Evolutionary conservation across 2,797 vertebrate genomes (phyloP).

Genomic region (Saguinus oedipus): DNA sequence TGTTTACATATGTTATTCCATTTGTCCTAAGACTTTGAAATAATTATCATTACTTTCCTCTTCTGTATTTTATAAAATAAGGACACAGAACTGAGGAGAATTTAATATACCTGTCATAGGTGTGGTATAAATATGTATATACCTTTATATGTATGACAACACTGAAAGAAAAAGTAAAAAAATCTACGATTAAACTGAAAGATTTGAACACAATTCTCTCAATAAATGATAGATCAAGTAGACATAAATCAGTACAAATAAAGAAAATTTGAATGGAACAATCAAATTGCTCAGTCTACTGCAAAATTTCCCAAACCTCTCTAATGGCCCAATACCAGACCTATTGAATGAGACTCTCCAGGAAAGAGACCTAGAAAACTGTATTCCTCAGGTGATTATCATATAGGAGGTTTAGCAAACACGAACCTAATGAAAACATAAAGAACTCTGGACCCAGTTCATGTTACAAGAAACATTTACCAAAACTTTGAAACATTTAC

Average conservation of each 20-base stretch:
- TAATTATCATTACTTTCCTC: background rate
- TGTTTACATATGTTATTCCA: background rate
- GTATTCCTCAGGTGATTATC: background rate
- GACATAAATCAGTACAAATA: background rate
- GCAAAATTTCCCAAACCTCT: background rate
- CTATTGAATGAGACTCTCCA: background rate
- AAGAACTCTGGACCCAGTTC: background rate
- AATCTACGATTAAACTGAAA: background rate
- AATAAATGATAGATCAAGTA: background rate
- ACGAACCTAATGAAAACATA: background rate
- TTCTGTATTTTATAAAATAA: background rate
- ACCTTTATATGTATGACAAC: background rate
- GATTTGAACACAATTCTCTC: background rate
- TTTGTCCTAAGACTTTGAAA: background rate
- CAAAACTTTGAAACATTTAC: background rate
- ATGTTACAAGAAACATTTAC: background rate
- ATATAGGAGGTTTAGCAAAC: background rate
- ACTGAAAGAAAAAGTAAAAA: slow-evolving; percentile 5
- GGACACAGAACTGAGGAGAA: background rate
- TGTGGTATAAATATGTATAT: background rate
- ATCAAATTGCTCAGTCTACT: background rate
- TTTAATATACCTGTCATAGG: background rate
- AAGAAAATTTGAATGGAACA: background rate
- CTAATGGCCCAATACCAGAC: background rate
- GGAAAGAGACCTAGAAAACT: background rate